These are phyloP conservation scores for rabbit (Oryctolagus cuniculus) DNA, from an alignment of 2,113 vertebrate genomes.

Conservation along the genomic window mOryCun1.1 NC_091434.1:56835501-56836000, in stretches of 20 bases:
- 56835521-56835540: no score
- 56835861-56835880: constrained; percentile 19
- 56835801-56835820: constrained; percentile 5
- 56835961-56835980: constrained; percentile 14
- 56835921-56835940: constrained; percentile 31
- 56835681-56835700: neutral
- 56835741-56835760: neutral
- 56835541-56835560: no score
- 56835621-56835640: no score
- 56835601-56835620: no score
- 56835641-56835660: neutral
- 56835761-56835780: neutral
- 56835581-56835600: no score
- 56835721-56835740: neutral
- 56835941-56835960: constrained; percentile 31
- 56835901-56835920: constrained; percentile 47
- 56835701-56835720: neutral
- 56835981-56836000: neutral
- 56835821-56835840: neutral
- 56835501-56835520: no score
- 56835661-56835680: neutral
- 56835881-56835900: neutral
- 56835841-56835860: neutral
- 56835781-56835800: neutral
- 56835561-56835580: no score